Evolutionary conservation across 2,888 invertebrate genomes (phyloP).

Genomic region (Drosophila lutescens): DNA sequence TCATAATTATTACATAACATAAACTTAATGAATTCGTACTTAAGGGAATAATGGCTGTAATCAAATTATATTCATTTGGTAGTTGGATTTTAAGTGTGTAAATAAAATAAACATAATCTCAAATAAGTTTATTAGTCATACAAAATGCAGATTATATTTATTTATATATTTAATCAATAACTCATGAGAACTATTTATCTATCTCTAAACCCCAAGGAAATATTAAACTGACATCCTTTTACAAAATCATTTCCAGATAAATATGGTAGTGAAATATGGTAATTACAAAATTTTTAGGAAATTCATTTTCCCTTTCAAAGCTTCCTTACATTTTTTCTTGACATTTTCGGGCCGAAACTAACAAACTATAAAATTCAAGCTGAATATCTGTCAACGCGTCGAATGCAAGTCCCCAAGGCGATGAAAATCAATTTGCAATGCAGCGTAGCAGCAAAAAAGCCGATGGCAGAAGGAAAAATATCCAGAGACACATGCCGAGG

Average conservation of each 20-base stretch:
- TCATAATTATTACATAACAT: not conserved
- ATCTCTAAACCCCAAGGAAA: not conserved
- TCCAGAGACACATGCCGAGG: conserved; percentile 73
- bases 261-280: not conserved
- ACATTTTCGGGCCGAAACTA: conserved; percentile 10
- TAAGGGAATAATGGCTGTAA: not conserved
- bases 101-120: too few relatives aligned
- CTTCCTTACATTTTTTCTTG: not conserved
- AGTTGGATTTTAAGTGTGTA: not conserved
- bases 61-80: not conserved
- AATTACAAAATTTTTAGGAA: conserved; percentile 7
- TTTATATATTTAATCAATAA: too few relatives aligned
- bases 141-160: too few relatives aligned
- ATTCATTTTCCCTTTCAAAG: not conserved
- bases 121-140: too few relatives aligned
- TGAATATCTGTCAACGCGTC: conserved; percentile 45
- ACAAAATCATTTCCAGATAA: too few relatives aligned
- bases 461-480: conserved; percentile 39
- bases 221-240: not conserved
- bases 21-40: conserved; percentile 1
- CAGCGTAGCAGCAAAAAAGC: conserved; percentile 34
- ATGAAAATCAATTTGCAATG: conserved; percentile 73
- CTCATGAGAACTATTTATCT: too few relatives aligned
- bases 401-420: conserved; percentile 57
- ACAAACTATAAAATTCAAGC: conserved; percentile 22